Evolutionary conservation across 2,888 invertebrate species (phyloP).

Genomic region (Caradrina kadenii): DNA sequence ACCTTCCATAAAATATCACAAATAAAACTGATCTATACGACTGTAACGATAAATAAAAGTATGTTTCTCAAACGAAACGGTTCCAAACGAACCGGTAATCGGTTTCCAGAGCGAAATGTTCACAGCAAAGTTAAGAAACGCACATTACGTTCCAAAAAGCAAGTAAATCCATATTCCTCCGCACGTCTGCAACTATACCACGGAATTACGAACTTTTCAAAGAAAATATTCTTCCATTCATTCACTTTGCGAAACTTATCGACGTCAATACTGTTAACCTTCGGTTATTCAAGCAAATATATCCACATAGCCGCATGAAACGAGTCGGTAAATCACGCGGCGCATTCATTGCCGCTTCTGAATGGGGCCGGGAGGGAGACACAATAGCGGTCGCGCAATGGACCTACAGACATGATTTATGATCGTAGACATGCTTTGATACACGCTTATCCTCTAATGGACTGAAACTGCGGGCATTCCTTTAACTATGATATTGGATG

Average conservation of each 20-base stretch:
- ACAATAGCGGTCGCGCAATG: slow-evolving; percentile 62
- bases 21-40: background rate
- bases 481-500: slow-evolving; percentile 43
- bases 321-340: slow-evolving; percentile 64
- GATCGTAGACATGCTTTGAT: slow-evolving; percentile 56
- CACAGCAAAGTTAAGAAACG: slow-evolving; percentile 31
- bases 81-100: slow-evolving; percentile 37
- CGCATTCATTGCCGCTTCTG: slow-evolving; percentile 65
- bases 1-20: background rate
- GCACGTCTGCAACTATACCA: slow-evolving; percentile 55
- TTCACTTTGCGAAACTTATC: slow-evolving; percentile 54
- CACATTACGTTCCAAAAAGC: slow-evolving; percentile 21
- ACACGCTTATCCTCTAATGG: slow-evolving; percentile 65
- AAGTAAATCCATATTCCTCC: slow-evolving; percentile 46
- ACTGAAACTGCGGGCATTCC: slow-evolving; percentile 58
- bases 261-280: slow-evolving; percentile 61
- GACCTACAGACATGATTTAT: slow-evolving; percentile 63
- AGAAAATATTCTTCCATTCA: slow-evolving; percentile 58
- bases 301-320: slow-evolving; percentile 56
- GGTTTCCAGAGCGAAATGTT: slow-evolving; percentile 15
- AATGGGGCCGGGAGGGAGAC: slow-evolving; percentile 50
- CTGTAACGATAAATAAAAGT: slow-evolving; percentile 7
- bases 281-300: slow-evolving; percentile 62
- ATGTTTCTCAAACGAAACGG: slow-evolving; percentile 5
- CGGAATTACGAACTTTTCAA: slow-evolving; percentile 52